Base-by-base conservation (phyloP, 2,113 vertebrate genomes). In the Leucosticte australis region DNA sequence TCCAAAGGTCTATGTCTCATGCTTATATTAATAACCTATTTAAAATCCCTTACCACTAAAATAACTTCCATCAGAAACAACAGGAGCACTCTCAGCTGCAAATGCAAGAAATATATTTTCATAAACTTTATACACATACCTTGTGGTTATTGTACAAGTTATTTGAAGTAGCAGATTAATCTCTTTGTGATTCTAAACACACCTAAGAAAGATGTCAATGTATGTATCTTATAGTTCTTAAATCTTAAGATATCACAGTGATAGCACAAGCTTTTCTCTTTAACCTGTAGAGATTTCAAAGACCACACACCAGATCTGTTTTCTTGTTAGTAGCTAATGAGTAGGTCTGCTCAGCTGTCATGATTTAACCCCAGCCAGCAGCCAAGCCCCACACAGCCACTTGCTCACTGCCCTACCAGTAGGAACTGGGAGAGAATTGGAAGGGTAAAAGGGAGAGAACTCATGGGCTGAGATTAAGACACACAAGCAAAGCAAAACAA, bases 351-450 rank as follows among this genome's bases (percentile, higher is more conserved):
- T 64, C 50, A 71, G 27, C 30, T 63, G 39, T 39, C 41, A 20
- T n/a, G 39, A 49, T 26, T 63, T 63, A 47, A 63, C 30, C 24
- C 33, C 19, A n/a, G 41, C 16, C 30, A 62, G 23, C 56, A 55
- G 64, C 33, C 27, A 28, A 69, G 28, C 13, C 24, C 27, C 30
- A 41, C 0, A 0, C 47, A 55, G 24, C 7, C 15, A 5, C 39
- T 26, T 20, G 4, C 20, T 63, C 30, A 35, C 28, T 85, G 18
- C 35, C 30, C 10, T 52, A 47, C 19, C 41, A 21, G 24, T 9
- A 70, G 47, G 47, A 47, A 9, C 16, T 33, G n/a, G 23, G 24
- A n/a, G 41, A 50, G 7, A 68, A 68, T 5, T 21, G 39, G 11
- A 70, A 62, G 15, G 10, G n/a, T n/a, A 24, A 59, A 60, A 78